Percentiles rank a stretch among this genome's conserved stretches.
Evolutionary conservation across 2,113 vertebrate genomes (phyloP).

Genomic region (Vimba vimba): DNA sequence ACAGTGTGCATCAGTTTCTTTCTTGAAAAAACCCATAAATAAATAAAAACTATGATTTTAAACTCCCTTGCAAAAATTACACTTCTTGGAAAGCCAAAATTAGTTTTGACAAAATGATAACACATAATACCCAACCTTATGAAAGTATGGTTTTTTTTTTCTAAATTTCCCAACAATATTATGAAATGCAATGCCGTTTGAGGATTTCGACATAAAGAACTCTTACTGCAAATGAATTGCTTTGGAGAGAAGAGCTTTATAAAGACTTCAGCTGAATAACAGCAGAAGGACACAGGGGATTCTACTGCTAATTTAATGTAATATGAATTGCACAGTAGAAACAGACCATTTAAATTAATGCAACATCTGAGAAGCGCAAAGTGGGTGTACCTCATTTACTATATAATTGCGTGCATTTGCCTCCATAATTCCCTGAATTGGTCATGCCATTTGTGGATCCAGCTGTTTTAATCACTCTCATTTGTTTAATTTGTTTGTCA

Average conservation of each 20-base stretch:
- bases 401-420: conserved; percentile 57
- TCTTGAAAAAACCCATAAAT: background rate
- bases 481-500: conserved; percentile 55
- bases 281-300: conserved; percentile 44
- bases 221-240: conserved; percentile 27
- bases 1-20: background rate
- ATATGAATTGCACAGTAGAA: conserved; percentile 47
- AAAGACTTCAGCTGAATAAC: conserved; percentile 35
- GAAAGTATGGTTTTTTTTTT: background rate
- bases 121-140: background rate
- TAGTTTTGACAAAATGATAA: background rate
- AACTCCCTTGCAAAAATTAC: conserved; percentile 10
- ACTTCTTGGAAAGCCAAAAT: conserved; percentile 19
- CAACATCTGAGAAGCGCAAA: conserved; percentile 52
- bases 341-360: conserved; percentile 54
- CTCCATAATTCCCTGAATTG: conserved; percentile 55
- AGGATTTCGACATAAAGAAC: conserved; percentile 7
- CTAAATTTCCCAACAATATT: background rate
- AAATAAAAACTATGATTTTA: background rate
- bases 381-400: conserved; percentile 56
- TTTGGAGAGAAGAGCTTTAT: conserved; percentile 22
- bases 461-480: conserved; percentile 58
- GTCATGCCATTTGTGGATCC: conserved; percentile 59
- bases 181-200: background rate
- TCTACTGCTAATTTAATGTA: conserved; percentile 52